Evolutionary conservation across 2,888 invertebrate species (phyloP).

Genomic region (Amphipyra berbera): DNA sequence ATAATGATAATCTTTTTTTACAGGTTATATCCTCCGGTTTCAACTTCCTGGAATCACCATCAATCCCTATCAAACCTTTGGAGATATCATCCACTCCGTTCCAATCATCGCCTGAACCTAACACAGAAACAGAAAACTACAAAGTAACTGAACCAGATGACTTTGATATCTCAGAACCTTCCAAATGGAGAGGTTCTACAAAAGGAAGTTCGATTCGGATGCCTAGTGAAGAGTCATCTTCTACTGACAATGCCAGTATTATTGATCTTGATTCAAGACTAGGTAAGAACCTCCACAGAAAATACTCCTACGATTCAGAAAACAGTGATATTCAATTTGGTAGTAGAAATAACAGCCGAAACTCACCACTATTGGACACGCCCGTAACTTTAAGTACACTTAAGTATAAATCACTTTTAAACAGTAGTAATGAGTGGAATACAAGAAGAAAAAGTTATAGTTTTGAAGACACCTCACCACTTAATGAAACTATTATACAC

Average conservation of each 20-base stretch:
- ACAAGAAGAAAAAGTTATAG: slow-evolving; percentile 94
- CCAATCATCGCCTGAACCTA: slow-evolving; percentile 74
- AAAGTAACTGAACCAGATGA: slow-evolving; percentile 90
- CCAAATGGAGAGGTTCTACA: slow-evolving; percentile 92
- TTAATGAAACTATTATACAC: slow-evolving; percentile 74
- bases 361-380: slow-evolving; percentile 80
- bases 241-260: slow-evolving; percentile 84
- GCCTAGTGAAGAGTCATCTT: slow-evolving; percentile 89
- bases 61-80: slow-evolving; percentile 75
- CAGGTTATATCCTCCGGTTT: slow-evolving; percentile 86
- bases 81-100: slow-evolving; percentile 85
- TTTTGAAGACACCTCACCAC: slow-evolving; percentile 88
- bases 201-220: slow-evolving; percentile 92
- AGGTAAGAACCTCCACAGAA: slow-evolving; percentile 73
- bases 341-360: slow-evolving; percentile 69
- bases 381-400: slow-evolving; percentile 81
- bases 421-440: slow-evolving; percentile 91
- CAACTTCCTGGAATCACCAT: slow-evolving; percentile 77
- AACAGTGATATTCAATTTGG: slow-evolving; percentile 74
- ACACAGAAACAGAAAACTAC: slow-evolving; percentile 78
- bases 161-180: slow-evolving; percentile 87
- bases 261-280: slow-evolving; percentile 80
- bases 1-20: slow-evolving; percentile 51
- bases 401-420: slow-evolving; percentile 83
- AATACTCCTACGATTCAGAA: slow-evolving; percentile 80